Base-by-base conservation (phyloP, 2,888 invertebrate genomes). In the Acrobasis suavella region DNA sequence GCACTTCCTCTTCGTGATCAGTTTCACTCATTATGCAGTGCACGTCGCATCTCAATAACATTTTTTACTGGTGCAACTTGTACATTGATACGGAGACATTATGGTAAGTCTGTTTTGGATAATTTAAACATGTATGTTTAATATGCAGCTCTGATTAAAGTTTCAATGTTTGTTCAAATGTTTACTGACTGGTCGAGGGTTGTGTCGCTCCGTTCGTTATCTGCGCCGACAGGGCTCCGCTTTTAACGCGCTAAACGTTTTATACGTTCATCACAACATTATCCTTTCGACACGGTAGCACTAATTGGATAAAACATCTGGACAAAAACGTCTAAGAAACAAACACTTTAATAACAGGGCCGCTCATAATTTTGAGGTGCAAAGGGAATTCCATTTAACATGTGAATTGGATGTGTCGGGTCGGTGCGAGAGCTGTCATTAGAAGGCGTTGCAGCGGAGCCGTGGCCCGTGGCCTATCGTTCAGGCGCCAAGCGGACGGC, bases 241-340 rank as follows among this genome's bases (percentile, higher is more conserved):
- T 89, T 87, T 87, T 86, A 86, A 87, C 83, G 73, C 86, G 86
- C 85, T 90, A 87, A 90, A 83, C 82, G 81, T 76, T 89, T 87
- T 81, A 87, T 84, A 77, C 80, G 81, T 87, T 84, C 86, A 88
- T 88, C 86, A 83, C 83, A 82, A 75, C 85, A 92, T 92, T 91
- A 92, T 90, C 89, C 90, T 91, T 92, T 92, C 91, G 91, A 92
- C 92, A 92, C 92, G 91, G 92, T 91, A 92, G 92, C 91, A 87
- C 92, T 92, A 92, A 92, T 92, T 91, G 92, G 92, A 87, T 86
- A 81, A 89, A 89, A 87, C 80, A 76, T 86, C 80, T 84, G 82
- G 80, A 87, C 81, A 85, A 89, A 89, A 90, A 87, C 78, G 77
- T 83, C 82, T 81, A 85, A 89, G 85, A 90, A 91, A 91, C 91